Base-by-base conservation (phyloP, 2,888 invertebrate species). In the Lithophane socia region DNA sequence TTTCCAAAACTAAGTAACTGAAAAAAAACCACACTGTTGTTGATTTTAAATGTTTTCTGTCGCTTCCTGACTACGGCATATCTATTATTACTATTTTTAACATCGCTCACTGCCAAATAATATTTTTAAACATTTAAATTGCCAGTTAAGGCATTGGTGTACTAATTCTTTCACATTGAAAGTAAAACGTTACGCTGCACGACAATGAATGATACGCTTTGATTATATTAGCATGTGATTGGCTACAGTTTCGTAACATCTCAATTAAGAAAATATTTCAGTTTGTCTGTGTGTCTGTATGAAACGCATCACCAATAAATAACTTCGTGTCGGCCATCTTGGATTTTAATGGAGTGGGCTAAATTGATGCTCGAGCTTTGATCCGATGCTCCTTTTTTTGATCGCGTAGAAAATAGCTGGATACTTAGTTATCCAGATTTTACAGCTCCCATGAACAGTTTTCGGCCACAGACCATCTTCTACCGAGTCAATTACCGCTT, bases 201-300 rank as follows among this genome's bases (percentile, higher is more conserved):
- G 16, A 73, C 73, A 58, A 47, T 83, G 29, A 56, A 74, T 66
- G 66, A 72, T 67, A 82, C 66, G 47, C n/a, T 56, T 44, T 56
- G 49, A 63, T 65, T 47, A 77, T 44, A 69, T 56, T 54, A 65
- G 0, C 29, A 58, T 49, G 18, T 63, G 49, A 72, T 68, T 58
- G 67, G 61, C 44, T 63, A 60, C 73, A 63, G 66, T 70, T 73
- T 70, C 69, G 58, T 58, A 58, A 29, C 60, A 60, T 71, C 52
- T 58, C 54, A 79, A 70, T 67, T 77, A 74, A 63, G 74, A 69
- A 58, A n/a, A 66, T 83, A 71, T 79, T 63, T 79, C 54, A 56
- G 66, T 79, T 24, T 37, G 63, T 70, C 73, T 67, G 83, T 79
- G 60, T 77, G 70, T 73, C 37, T 75, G 63, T 64, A 63, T 37